Conservation (phyloP, 2,113 vertebrate species). For the Balaeniceps rex region DNA sequence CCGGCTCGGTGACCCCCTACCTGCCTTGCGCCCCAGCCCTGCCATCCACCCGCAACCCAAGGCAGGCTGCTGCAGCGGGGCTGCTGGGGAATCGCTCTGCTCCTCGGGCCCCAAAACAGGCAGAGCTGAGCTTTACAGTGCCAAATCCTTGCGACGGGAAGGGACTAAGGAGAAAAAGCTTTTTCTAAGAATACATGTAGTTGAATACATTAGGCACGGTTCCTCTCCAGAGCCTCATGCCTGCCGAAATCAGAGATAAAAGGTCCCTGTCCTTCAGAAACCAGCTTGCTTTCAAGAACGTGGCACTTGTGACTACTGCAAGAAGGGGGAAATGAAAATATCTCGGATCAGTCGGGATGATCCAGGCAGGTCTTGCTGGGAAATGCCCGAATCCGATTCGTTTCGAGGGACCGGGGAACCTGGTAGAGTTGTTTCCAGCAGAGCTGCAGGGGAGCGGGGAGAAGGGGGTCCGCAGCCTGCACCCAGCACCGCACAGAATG, state of each 20-base stretch:
- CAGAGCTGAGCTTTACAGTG: neutral
- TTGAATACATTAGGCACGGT: neutral
- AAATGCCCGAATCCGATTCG: rapidly evolving
- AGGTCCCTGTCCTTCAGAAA: neutral
- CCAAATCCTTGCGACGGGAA: neutral
- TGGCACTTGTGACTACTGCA: neutral
- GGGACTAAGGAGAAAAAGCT: neutral
- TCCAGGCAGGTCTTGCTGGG: neutral
- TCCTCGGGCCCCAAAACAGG: neutral
- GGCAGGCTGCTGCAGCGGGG: neutral
- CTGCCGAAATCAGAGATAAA: neutral
- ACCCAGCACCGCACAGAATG: neutral
- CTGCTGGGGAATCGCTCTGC: too few relatives aligned
- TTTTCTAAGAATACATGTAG: neutral
- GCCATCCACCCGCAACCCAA: neutral
- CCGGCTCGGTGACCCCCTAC: rapidly evolving
- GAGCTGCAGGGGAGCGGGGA: neutral
- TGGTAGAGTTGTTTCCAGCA: rapidly evolving
- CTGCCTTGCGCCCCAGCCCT: neutral
- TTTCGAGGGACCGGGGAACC: rapidly evolving
- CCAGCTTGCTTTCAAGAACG: neutral
- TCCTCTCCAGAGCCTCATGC: neutral
- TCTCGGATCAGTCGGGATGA: rapidly evolving
- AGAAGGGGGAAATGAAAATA: neutral
- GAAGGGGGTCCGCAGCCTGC: neutral